Evolutionary conservation across 2,888 invertebrate species (phyloP), one percentile per base, ranked within the genome.

Genomic region (Lepidonotus clava): DNA sequence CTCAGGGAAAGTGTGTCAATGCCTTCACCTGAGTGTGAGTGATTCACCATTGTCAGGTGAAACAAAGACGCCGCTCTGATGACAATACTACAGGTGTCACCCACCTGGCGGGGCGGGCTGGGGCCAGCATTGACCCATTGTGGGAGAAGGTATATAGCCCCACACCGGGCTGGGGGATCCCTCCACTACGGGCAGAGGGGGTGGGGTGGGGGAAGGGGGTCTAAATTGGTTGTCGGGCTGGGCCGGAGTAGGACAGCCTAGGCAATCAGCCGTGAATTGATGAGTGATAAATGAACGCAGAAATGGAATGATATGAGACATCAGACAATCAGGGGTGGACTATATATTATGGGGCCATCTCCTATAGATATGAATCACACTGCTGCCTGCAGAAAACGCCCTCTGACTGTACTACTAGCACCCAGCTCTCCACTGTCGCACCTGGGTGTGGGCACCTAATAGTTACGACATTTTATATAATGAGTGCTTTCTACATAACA

Each of bases 41-140:
- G 76, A 76, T 76, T 76, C 76, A 76, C 76, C 40, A 76, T 76
- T 76, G 76, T 76, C 76, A 76, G 76, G 76, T 76, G 76, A 76
- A 76, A 76, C 76, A 76, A 76, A 76, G 40, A 38, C 76, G 21
- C 28, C 14, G 61, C 11, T 61, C 24, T 61, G 11, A 61, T 61
- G 24, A 61, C 61, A 61, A 24, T 61, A 61, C 28, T 61, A 61
- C 61, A 61, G 61, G 61, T 61, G 61, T 61, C 61, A 61, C n/a
- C n/a, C n/a, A n/a, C n/a, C n/a, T n/a, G n/a, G n/a, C n/a, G n/a
- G n/a, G n/a, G n/a, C n/a, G n/a, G n/a, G n/a, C n/a, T n/a, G n/a
- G n/a, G n/a, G n/a, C n/a, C n/a, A n/a, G n/a, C n/a, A n/a, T n/a
- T n/a, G n/a, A n/a, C n/a, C n/a, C n/a, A n/a, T n/a, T n/a, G n/a